Base-by-base conservation (phyloP, 2,113 vertebrate species). In the Rattus rattus region DNA sequence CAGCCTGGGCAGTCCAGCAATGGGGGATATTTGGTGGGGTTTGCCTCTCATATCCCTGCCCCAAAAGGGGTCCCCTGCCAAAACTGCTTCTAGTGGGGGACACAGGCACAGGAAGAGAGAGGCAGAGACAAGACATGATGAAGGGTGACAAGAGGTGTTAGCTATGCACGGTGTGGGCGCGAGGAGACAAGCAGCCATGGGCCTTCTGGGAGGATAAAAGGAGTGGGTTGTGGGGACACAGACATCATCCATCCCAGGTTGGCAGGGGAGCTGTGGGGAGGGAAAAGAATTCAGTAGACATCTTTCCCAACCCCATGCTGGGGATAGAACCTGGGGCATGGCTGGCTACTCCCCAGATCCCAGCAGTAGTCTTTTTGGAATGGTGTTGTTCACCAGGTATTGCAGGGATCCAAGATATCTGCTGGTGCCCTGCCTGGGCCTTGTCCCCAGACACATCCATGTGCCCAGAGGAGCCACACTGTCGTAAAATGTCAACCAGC, bases 401-500 rank as follows among this genome's bases (percentile, higher is more conserved):
- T 69, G 26, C 36, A 43, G 52, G 36, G 33, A 63, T 8, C 2
- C 30, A 2, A 14, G 22, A 39, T 10, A 59, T 3, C n/a, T 36
- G 1, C 36, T 33, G 63, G 59, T 4, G 17, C 7, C n/a, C 17
- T 52, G 7, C 65, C 81, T 8, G 0, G n/a, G 76, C n/a, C 88
- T 61, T 76, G 72, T 20, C 17, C 56, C 70, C 77, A 59, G 91
- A 49, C 17, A 79, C 22, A 11, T 4, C 49, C 4, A 8, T 16
- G 49, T 72, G 20, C 75, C 0, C 0, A 65, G 70, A 75, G 70
- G 5, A 0, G 33, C 70, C 47, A 8, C 5, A 1, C 19, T 2
- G 36, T 2, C 12, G 0, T 33, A 10, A 39, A 43, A 11, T 17
- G 0, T 0, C 2, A 2, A 0, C 0, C 1, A 93, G 11, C 52